These are phyloP conservation scores for Drosophila varians DNA, from an alignment of 1,140 invertebrate genomes.

Conservation along the genomic window DNA sequence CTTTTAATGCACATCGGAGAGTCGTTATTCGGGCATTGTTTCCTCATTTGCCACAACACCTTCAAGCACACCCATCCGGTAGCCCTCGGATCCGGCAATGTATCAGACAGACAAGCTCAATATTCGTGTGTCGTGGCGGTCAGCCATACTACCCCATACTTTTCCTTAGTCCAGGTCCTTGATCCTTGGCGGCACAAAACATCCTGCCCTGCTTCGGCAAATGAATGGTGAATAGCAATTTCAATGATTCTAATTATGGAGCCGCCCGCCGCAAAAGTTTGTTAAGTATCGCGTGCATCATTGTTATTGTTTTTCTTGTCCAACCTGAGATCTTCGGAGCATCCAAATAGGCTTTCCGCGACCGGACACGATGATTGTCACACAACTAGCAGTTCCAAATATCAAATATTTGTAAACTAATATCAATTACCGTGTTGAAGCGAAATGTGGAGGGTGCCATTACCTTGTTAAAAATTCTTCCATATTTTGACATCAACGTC, in stretches of 20 bases:
- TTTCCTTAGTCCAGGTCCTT: no score
- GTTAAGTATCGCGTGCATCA: constrained; percentile 78
- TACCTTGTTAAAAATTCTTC: not conserved
- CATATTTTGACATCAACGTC: no score
- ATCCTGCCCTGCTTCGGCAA: constrained; percentile 24
- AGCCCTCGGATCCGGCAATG: not conserved
- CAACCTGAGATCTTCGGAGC: constrained; percentile 6
- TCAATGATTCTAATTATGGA: constrained; percentile 79
- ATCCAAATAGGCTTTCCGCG: constrained; percentile 18
- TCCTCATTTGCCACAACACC: constrained; percentile 79
- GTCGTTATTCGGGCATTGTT: constrained; percentile 82
- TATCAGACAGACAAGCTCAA: not conserved
- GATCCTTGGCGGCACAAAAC: not conserved
- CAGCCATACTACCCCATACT: not conserved
- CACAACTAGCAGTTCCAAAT: not conserved
- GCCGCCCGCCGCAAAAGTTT: constrained; percentile 66
- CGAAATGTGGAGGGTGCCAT: no score
- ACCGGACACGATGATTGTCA: not conserved
- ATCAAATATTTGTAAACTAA: not conserved
- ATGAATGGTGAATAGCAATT: constrained; percentile 69
- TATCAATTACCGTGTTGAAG: no score
- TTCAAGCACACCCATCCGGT: constrained; percentile 32
- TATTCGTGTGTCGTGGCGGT: not conserved
- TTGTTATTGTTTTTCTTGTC: constrained; percentile 71
- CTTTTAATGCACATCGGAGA: constrained; percentile 81